A percentile compares a stretch with the other conserved stretches of the same genome.
phyloP scores from a whole-genome alignment of 2,113 vertebrate species.

The Hucho hucho region DNA sequence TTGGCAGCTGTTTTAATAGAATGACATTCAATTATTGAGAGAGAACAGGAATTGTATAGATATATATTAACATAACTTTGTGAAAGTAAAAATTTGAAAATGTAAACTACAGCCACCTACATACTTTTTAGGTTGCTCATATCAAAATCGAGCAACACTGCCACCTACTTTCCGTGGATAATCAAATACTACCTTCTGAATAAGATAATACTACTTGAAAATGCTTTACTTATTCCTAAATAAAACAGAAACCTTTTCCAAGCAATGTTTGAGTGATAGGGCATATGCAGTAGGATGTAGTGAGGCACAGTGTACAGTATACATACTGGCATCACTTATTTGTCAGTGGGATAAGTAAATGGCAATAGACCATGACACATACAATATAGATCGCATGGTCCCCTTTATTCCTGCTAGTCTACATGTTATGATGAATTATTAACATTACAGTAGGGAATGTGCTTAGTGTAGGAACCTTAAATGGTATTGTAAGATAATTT shows the following conservation, averaged over 20 bases:
- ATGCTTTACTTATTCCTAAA: background rate
- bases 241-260: background rate
- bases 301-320: too few species aligned
- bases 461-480: background rate
- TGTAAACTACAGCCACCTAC: background rate
- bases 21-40: background rate
- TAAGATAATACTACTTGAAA: background rate
- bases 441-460: background rate
- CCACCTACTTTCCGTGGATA: background rate
- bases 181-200: background rate
- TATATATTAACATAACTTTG: background rate
- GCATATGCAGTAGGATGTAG: background rate
- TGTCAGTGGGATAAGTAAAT: background rate
- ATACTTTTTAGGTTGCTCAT: background rate
- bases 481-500: background rate
- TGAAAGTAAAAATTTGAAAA: background rate
- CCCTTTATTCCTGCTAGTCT: background rate
- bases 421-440: background rate
- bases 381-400: background rate
- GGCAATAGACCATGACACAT: background rate
- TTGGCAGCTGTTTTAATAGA: background rate
- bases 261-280: background rate
- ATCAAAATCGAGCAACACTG: background rate
- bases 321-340: background rate
- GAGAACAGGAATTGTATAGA: background rate